Percentiles rank a stretch among this genome's conserved stretches.
These are phyloP conservation scores for Strongylocentrotus purpuratus DNA, from an alignment of 35 echinoderm and acorn worm species.

Conservation along the genomic window DNA sequence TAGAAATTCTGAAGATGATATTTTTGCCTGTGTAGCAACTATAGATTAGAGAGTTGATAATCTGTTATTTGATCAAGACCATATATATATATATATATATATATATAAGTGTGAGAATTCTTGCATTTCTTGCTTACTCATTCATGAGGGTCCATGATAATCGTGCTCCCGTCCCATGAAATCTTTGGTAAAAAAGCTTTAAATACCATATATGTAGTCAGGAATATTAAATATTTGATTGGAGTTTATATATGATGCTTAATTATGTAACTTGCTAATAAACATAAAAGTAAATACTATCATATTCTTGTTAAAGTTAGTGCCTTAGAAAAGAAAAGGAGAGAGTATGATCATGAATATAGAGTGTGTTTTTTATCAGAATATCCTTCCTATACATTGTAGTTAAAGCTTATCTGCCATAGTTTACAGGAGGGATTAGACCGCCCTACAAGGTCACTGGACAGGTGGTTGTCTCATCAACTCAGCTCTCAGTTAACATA, in stretches of 20 bases:
- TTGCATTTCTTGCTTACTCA: background rate
- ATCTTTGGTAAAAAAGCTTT: constrained; percentile 19
- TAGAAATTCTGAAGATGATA: background rate
- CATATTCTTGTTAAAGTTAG: constrained; percentile 4
- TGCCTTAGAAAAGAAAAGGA: background rate
- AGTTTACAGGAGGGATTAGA: no score
- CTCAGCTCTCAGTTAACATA: no score
- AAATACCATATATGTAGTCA: background rate
- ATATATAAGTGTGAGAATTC: no score
- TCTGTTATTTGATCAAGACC: background rate
- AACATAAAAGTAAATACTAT: background rate
- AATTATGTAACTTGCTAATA: background rate
- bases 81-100: background rate
- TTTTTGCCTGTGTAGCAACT: background rate
- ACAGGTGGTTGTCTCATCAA: no score
- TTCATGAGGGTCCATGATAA: background rate
- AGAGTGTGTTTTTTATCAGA: no score
- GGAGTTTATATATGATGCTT: background rate
- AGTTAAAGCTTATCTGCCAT: no score
- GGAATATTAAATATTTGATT: background rate
- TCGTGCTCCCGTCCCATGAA: background rate
- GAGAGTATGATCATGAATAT: no score
- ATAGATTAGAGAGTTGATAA: background rate
- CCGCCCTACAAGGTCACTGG: no score
- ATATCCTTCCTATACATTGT: no score